Evolutionary conservation across 2,888 invertebrate genomes (phyloP).

Genomic region (Spodoptera exigua): DNA sequence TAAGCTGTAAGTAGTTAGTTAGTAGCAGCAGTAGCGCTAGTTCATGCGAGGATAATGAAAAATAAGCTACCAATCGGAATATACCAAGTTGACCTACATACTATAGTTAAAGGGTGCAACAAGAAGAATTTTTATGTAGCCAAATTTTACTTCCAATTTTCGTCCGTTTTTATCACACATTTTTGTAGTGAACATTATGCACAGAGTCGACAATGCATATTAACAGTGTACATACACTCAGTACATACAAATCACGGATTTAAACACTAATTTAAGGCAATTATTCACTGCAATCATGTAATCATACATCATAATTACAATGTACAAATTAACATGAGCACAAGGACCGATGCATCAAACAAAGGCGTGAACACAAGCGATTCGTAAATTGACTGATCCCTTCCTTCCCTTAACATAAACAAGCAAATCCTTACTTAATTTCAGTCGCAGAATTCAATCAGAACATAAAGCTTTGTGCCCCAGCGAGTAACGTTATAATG

Average conservation of each 20-base stretch:
- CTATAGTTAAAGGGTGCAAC: no score
- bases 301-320: conserved; percentile 47
- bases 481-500: conserved; percentile 87
- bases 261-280: conserved; percentile 25
- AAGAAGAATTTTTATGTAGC: no score
- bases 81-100: no score
- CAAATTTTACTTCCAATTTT: no score
- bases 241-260: no score
- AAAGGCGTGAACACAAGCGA: conserved; percentile 77
- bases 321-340: conserved; percentile 31
- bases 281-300: conserved; percentile 21
- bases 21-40: conserved; percentile 7
- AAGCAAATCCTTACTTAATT: conserved; percentile 89
- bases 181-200: no score
- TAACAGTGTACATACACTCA: no score
- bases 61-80: no score
- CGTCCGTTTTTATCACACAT: no score
- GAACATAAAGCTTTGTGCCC: conserved; percentile 86
- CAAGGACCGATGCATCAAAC: conserved; percentile 62
- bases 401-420: conserved; percentile 84
- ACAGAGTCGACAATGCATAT: no score
- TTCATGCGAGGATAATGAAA: no score
- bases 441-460: conserved; percentile 89
- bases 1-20: conserved; percentile 8
- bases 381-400: conserved; percentile 85